Conservation (phyloP, 2,113 vertebrate genomes). For the Catharus fuscescens region DNA sequence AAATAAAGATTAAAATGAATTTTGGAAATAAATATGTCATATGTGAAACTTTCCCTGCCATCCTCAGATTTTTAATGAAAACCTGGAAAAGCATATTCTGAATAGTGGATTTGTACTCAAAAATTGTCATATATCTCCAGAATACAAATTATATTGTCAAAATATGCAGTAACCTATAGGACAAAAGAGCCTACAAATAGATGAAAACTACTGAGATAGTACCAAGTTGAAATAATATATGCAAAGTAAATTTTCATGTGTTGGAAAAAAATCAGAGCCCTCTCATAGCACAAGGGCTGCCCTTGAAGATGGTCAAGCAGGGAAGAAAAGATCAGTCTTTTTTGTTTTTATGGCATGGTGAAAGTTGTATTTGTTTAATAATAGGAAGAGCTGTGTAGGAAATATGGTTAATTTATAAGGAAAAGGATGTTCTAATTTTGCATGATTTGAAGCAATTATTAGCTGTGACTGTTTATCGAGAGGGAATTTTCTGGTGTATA, state of each 20-base stretch:
- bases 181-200: neutral
- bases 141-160: neutral
- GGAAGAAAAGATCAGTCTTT: neutral
- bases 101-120: neutral
- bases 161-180: neutral
- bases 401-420: neutral
- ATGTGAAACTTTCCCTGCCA: neutral
- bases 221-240: neutral
- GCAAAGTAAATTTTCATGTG: neutral
- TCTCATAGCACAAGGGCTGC: accelerated
- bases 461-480: neutral
- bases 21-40: neutral
- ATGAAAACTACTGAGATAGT: neutral
- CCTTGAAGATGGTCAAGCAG: neutral
- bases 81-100: neutral
- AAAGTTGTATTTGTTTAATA: neutral
- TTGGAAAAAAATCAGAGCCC: neutral
- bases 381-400: neutral
- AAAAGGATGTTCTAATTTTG: neutral
- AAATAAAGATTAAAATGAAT: neutral
- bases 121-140: neutral
- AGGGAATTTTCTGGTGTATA: neutral
- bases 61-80: neutral
- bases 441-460: neutral
- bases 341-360: neutral